A percentile compares a stretch with the other conserved stretches of the same genome.
phyloP scores from a whole-genome alignment of 2,888 invertebrate genomes.

The Carabus problematicus region DNA sequence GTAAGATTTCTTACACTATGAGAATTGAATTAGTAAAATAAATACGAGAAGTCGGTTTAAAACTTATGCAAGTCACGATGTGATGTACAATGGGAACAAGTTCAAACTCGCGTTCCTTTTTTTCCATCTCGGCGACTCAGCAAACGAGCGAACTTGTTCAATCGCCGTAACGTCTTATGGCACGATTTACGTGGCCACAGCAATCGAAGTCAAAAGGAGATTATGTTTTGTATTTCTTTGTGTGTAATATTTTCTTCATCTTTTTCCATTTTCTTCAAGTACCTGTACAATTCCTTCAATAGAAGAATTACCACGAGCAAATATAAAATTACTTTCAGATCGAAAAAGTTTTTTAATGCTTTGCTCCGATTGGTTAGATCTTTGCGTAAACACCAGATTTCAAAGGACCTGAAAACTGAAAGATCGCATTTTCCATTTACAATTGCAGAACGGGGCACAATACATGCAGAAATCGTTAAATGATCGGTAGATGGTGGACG shows the following conservation, averaged over 20 bases:
- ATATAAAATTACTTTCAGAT: constrained; percentile 41
- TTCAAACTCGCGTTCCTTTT: constrained; percentile 12
- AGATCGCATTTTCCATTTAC: constrained; percentile 36
- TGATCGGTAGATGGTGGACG: constrained; percentile 8
- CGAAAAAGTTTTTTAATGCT: constrained; percentile 36
- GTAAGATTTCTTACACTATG: too few species aligned
- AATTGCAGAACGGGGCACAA: not conserved
- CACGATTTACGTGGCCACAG: constrained; percentile 26
- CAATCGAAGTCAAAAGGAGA: constrained; percentile 45
- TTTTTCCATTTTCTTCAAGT: constrained; percentile 37
- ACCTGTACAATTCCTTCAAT: constrained; percentile 47
- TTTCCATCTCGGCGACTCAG: not conserved
- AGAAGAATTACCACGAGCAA: constrained; percentile 41
- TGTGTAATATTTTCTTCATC: constrained; percentile 42
- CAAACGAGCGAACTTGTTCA: constrained; percentile 31
- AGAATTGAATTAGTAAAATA: too few species aligned
- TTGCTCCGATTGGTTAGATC: constrained; percentile 8
- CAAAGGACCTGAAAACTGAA: constrained; percentile 34
- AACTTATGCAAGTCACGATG: too few species aligned
- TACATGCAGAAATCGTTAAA: constrained; percentile 20
- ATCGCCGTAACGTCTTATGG: constrained; percentile 19
- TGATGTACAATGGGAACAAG: not conserved
- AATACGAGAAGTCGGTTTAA: too few species aligned
- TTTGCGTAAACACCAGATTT: constrained; percentile 24
- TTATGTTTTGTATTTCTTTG: constrained; percentile 46